Base-by-base conservation (phyloP, 2,888 invertebrate species). In the Silvanus unidentatus region DNA sequence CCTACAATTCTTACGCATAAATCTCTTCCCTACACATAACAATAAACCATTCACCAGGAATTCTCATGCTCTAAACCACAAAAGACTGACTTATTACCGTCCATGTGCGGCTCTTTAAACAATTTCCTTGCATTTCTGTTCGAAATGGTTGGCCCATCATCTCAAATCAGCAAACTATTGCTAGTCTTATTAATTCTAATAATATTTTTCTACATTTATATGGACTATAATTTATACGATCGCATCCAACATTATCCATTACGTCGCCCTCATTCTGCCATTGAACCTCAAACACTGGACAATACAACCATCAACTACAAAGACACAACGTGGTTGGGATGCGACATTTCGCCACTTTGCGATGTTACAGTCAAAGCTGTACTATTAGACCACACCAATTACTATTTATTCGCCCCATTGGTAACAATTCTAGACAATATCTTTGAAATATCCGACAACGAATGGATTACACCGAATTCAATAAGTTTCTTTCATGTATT, bases 351-450 rank as follows among this genome's bases (percentile, higher is more conserved):
- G 58, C 88, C 89, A 0, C 64, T 88, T 11, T 88, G 88, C 63
- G 81, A 85, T 57, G 81, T 92, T 1, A 90, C 90, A 0, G 86
- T 89, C 0, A 93, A 93, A 71, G 84, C 85, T 1, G 68, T 92
- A 43, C 79, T 91, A 75, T 73, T 89, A 39, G 92, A 92, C 66
- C 89, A 88, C 51, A 79, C 86, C 2, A 91, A 90, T 64, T 87
- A 88, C 61, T 93, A 90, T 62, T 72, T 92, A 13, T 84, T 90
- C 60, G 84, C 84, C 1, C 92, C 92, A 0, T 66, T 87, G 36
- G 86, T 88, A n/a, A 79, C 83, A 2, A 70, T 88, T 14, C 73
- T 87, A 27, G 88, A 91, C 64, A 70, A 79, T 58, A 69, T 82
- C 4, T 74, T 82, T 40, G 54, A 66, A 38, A 69, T 73, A 43